These are phyloP conservation scores for Echinometra lucunter DNA, from an alignment of 53 echinoderm and acorn worm genomes.

Conservation along the genomic window DNA sequence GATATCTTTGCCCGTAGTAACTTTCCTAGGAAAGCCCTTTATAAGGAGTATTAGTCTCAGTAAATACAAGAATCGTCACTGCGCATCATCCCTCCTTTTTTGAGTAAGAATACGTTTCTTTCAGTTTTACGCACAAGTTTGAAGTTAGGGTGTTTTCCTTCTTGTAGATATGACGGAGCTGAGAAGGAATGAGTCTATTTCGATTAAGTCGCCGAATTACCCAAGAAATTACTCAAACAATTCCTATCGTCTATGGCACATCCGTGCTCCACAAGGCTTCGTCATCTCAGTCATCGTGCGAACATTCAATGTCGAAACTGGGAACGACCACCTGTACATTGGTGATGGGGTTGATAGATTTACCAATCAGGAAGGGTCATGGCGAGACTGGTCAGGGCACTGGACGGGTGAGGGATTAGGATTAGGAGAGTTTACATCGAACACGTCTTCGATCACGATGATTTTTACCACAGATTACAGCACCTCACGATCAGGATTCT, in stretches of 20 bases:
- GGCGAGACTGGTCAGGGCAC: conserved; percentile 24
- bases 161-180: not conserved
- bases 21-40: too few relatives aligned
- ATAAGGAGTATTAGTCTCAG: too few relatives aligned
- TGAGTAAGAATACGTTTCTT: too few relatives aligned
- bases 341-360: conserved; percentile 35
- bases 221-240: conserved; percentile 25
- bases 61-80: too few relatives aligned
- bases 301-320: not conserved
- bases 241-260: conserved; percentile 4
- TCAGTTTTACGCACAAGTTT: too few relatives aligned
- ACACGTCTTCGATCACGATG: not conserved
- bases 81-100: too few relatives aligned
- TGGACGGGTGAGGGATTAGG: not conserved
- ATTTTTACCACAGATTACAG: not conserved
- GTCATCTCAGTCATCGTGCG: conserved; percentile 18
- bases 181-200: not conserved
- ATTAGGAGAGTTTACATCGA: not conserved
- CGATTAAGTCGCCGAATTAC: not conserved
- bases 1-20: too few relatives aligned
- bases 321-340: conserved; percentile 12
- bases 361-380: not conserved
- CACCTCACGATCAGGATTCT: not conserved
- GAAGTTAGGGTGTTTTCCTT: too few relatives aligned
- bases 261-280: not conserved